phyloP scores from a whole-genome alignment of 2,797 vertebrate species.

The Ataeniobius toweri region DNA sequence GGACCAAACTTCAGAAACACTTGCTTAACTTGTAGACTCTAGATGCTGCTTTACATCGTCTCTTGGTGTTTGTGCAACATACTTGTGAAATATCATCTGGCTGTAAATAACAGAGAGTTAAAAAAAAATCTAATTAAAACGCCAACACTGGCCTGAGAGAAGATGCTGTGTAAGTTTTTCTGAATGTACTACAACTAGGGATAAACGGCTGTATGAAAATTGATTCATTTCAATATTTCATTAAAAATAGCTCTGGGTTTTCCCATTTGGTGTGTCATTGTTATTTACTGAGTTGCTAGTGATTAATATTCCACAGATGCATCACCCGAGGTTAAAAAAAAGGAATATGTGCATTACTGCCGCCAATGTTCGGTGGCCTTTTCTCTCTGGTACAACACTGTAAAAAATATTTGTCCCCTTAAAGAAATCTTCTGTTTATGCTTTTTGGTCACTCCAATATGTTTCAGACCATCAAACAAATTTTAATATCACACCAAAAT shows the following conservation, averaged over 20 bases:
- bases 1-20: neutral
- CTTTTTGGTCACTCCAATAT: neutral
- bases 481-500: neutral
- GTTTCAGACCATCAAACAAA: neutral
- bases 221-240: conserved; percentile 76
- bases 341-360: neutral
- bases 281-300: conserved; percentile 20
- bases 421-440: neutral
- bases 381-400: conserved; percentile 23
- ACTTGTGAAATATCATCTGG: conserved; percentile 72
- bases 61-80: conserved; percentile 73
- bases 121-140: conserved; percentile 44
- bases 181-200: conserved; percentile 82
- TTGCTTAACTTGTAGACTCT: conserved; percentile 76
- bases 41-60: conserved; percentile 83
- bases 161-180: conserved; percentile 59
- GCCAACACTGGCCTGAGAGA: conserved; percentile 71
- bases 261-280: conserved; percentile 43
- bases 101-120: conserved; percentile 79
- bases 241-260: conserved; percentile 82
- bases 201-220: conserved; percentile 85
- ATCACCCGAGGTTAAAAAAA: neutral
- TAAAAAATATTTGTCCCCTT: neutral
- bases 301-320: neutral
- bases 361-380: conserved; percentile 24